A percentile compares a stretch with the other conserved stretches of the same genome.
These are phyloP conservation scores for Fopius arisanus DNA, from an alignment of 1,140 invertebrate species.

Conservation along the genomic window DNA sequence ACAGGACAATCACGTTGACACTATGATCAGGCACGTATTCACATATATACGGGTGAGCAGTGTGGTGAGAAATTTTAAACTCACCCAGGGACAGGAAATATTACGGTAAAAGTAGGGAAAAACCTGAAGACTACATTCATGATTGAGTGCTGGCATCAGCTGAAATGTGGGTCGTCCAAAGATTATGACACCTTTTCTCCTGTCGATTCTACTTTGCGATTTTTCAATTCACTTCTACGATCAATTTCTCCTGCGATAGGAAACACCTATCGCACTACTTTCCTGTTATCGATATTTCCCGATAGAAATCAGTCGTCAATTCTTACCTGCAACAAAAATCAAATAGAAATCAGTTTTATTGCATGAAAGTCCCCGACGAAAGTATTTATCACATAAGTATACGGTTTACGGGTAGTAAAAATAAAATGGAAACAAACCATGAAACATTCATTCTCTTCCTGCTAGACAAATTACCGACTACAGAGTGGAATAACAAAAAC, in stretches of 20 bases:
- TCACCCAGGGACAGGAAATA: conserved; percentile 10
- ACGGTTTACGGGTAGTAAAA: neutral
- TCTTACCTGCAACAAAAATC: conserved; percentile 25
- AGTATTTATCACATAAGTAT: too few species aligned
- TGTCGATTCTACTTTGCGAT: neutral
- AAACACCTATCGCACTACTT: neutral
- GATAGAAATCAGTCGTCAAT: neutral
- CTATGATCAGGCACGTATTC: neutral
- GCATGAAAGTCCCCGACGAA: neutral
- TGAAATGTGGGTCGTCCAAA: neutral
- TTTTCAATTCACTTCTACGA: too few species aligned
- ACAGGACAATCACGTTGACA: neutral
- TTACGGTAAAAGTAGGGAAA: conserved; percentile 7
- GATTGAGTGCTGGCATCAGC: neutral
- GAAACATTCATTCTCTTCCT: neutral
- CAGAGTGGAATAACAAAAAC: neutral
- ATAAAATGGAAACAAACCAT: neutral
- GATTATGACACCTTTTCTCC: neutral
- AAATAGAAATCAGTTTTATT: neutral
- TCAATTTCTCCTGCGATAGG: neutral
- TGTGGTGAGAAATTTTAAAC: neutral
- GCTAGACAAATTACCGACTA: neutral
- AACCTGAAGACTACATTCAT: neutral
- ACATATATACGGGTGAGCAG: neutral
- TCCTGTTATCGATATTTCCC: neutral